These are phyloP conservation scores for Podarcis cretensis DNA, from an alignment of 2,113 vertebrate genomes.

Conservation along the genomic window DNA sequence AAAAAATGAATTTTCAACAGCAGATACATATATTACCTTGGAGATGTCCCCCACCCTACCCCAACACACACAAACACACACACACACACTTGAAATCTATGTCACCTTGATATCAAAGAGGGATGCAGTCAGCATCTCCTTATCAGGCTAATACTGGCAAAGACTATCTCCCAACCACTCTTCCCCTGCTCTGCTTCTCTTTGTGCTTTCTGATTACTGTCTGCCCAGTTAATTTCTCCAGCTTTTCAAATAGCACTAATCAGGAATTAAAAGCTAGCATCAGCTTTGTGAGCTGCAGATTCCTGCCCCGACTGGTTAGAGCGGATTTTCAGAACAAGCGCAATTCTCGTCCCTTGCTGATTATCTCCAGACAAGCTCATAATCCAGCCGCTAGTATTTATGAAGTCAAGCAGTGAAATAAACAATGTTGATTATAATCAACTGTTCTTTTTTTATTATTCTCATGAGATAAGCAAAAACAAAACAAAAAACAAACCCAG, in stretches of 20 bases:
- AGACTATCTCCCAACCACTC: slow-evolving; percentile 22
- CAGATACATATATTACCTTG: not conserved
- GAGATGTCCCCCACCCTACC: not conserved
- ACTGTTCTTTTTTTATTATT: slow-evolving; percentile 75
- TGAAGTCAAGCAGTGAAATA: slow-evolving; percentile 89
- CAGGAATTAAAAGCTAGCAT: slow-evolving; percentile 84
- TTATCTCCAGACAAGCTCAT: slow-evolving; percentile 88
- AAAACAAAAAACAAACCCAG: not conserved
- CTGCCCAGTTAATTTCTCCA: slow-evolving; percentile 83
- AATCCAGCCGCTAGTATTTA: slow-evolving; percentile 86
- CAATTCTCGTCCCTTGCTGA: slow-evolving; percentile 84
- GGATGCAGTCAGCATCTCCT: not conserved
- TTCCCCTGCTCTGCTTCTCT: slow-evolving; percentile 15
- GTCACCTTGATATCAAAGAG: not conserved
- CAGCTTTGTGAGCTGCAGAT: slow-evolving; percentile 73
- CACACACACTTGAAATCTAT: slow-evolving; percentile 11
- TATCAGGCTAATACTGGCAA: slow-evolving; percentile 45
- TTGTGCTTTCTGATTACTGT: slow-evolving; percentile 79
- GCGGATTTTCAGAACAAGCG: slow-evolving; percentile 85
- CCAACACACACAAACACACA: not conserved
- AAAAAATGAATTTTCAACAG: not conserved
- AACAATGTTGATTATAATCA: slow-evolving; percentile 89
- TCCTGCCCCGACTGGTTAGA: slow-evolving; percentile 72
- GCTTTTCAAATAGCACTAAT: slow-evolving; percentile 83
- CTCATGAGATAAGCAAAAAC: slow-evolving; percentile 55